Base-by-base conservation (phyloP, 2,797 vertebrate species). In the Denticeps clupeoides region DNA sequence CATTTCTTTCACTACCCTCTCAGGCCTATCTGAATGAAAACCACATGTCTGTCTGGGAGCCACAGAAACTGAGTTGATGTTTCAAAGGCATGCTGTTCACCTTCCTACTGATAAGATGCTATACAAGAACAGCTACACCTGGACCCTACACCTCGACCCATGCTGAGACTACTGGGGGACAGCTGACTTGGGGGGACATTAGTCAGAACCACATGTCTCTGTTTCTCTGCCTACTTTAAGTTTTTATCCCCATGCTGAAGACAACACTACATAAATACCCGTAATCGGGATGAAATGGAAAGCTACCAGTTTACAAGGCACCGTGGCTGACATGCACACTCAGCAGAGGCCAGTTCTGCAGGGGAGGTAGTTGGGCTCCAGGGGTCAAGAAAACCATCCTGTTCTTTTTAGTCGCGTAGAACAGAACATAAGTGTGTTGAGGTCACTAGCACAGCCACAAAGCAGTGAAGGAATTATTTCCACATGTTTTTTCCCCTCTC, bases 91-190 rank as follows among this genome's bases (percentile, higher is more conserved):
- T 38, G 6, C 26, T 18, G 29, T 18, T 40, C 16, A 11, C 32
- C 19, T 47, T 43, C 32, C 41, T 23, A 32, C 28, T 38, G 31
- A 49, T 55, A n/a, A 44, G 31, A 19, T 49, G 16, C 27, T 16
- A 26, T 35, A 45, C 35, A 25, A 15, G 29, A 12, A 25, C 22
- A 28, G 4, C 28, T 44, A 16, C n/a, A n/a, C n/a, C n/a, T n/a
- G n/a, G n/a, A n/a, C n/a, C n/a, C n/a, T n/a, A n/a, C 38, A 7
- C 15, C 8, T 37, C 33, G 9, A 4, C 8, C 9, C 33, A 18
- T 33, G 7, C n/a, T n/a, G n/a, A n/a, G n/a, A n/a, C n/a, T n/a
- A n/a, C n/a, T n/a, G n/a, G 15, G 16, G 3, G 8, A 27, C 27
- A 4, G 9, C 28, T 28, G 13, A 33, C 33, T 33, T 9, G 7